Percentiles rank a stretch among this genome's conserved stretches.
Conservation (phyloP, 2,113 vertebrate genomes). For the Heteronetta atricapilla region DNA sequence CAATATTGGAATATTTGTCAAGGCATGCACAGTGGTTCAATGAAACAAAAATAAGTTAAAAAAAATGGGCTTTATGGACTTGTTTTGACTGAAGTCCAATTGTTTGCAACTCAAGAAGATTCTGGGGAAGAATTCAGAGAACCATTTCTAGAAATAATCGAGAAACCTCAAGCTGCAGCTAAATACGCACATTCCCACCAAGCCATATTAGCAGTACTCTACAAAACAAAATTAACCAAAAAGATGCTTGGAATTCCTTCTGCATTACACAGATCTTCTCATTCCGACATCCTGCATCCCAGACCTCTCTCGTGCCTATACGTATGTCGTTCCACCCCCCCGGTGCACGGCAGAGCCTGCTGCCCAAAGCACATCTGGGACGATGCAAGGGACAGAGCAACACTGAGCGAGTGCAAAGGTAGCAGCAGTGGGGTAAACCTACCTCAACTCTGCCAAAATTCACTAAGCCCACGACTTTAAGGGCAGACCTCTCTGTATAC, state of each 20-base stretch:
- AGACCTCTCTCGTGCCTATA: neutral
- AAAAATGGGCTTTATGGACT: neutral
- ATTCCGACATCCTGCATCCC: neutral
- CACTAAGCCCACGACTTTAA: neutral
- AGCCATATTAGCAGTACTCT: constrained; percentile 29
- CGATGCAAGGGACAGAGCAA: neutral
- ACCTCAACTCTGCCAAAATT: neutral
- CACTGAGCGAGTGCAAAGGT: neutral
- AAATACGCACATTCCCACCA: constrained; percentile 2
- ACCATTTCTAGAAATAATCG: neutral
- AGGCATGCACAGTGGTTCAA: neutral
- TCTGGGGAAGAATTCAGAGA: neutral
- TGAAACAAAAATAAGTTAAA: neutral
- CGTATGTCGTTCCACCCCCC: neutral
- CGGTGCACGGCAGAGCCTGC: neutral
- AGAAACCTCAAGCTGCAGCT: neutral
- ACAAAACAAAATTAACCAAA: constrained; percentile 56
- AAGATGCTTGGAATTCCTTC: constrained; percentile 64
- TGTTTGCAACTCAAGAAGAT: neutral
- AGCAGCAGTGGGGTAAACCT: neutral
- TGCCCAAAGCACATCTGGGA: neutral
- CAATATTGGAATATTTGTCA: neutral
- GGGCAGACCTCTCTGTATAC: neutral
- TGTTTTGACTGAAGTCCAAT: neutral
- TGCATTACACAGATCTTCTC: constrained; percentile 47